Base-by-base conservation (phyloP, 1,140 invertebrate genomes). In the Cydia amplana region DNA sequence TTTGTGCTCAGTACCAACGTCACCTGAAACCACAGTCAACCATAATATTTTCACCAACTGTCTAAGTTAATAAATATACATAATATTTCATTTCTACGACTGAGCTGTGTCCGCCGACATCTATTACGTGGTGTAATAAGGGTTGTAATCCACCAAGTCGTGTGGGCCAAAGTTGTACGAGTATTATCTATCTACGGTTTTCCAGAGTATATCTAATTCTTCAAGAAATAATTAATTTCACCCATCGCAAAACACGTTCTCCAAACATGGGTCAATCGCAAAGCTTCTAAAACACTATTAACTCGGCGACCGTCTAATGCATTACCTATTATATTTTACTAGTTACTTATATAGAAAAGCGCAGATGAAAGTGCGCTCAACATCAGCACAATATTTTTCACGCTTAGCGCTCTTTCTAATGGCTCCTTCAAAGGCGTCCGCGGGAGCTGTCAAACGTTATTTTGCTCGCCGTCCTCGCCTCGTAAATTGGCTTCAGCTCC, bases 401-500 rank as follows among this genome's bases (percentile, higher is more conserved):
- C 77, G 43, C 72, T 65, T 75, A 72, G 74, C 75, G 70, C 64
- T 80, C 72, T 25, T 73, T 74, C 67, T 80, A 82, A 80, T 82
- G 77, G 79, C 72, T 49, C 51, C 73, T 72, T 74, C 75, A 78
- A 80, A 79, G 79, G 76, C 73, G 78, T 63, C 77, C 78, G 79
- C 75, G 51, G 77, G 51, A 72, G 74, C 51, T 78, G 76, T 77
- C 64, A 76, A 79, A 78, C 78, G 76, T 74, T 77, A 75, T 81
- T 80, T 80, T 74, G 73, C 74, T 80, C 77, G 77, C 72, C 77
- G 76, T 80, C 77, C 76, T 55, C 75, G 74, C 64, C 43, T 73
- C 76, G 73, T 80, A 79, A 84, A 84, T 84, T 84, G 81, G 65
- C 65, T 70, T n/a, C 28, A 70, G 65, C 25, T 70, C 75, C 49